Percentiles rank a stretch among this genome's conserved stretches.
Evolutionary conservation across 53 echinoderm and acorn worm genomes (phyloP).

Genomic region (Temnopleurus reevesii): DNA sequence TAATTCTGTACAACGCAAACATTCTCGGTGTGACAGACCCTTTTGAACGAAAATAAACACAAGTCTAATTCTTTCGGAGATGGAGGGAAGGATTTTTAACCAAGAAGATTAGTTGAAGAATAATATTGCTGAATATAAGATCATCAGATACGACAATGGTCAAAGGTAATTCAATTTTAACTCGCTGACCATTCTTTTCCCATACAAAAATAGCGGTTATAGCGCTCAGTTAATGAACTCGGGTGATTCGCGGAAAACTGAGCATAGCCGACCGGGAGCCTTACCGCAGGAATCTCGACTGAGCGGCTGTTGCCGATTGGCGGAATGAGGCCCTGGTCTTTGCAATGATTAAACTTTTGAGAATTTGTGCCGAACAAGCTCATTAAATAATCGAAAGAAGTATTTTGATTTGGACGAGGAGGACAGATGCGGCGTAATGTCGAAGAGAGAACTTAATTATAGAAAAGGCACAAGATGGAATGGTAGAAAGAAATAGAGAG

Average conservation of each 20-base stretch:
- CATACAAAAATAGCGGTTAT: conserved; percentile 20
- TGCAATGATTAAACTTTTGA: neutral
- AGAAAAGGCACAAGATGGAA: neutral
- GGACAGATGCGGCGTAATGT: conserved; percentile 15
- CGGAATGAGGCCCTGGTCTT: neutral
- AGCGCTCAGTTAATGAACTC: too few relatives aligned
- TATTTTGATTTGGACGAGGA: conserved; percentile 25
- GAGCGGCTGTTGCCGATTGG: conserved; percentile 36
- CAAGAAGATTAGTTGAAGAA: too few relatives aligned
- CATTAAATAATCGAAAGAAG: conserved; percentile 9
- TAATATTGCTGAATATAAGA: neutral
- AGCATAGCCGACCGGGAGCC: conserved; percentile 23
- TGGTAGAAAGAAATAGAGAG: neutral
- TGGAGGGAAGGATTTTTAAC: neutral
- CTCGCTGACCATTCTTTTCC: neutral
- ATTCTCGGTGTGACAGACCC: too few relatives aligned
- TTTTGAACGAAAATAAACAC: too few relatives aligned
- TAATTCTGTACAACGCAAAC: too few relatives aligned
- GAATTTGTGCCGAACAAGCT: neutral
- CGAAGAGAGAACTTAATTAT: neutral
- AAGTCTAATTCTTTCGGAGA: too few relatives aligned
- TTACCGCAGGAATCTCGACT: conserved; percentile 11
- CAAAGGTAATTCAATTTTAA: neutral
- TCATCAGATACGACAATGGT: neutral
- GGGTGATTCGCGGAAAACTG: conserved; percentile 6